Conservation (phyloP, 2,113 vertebrate genomes). For the Coracopsis vasa region DNA sequence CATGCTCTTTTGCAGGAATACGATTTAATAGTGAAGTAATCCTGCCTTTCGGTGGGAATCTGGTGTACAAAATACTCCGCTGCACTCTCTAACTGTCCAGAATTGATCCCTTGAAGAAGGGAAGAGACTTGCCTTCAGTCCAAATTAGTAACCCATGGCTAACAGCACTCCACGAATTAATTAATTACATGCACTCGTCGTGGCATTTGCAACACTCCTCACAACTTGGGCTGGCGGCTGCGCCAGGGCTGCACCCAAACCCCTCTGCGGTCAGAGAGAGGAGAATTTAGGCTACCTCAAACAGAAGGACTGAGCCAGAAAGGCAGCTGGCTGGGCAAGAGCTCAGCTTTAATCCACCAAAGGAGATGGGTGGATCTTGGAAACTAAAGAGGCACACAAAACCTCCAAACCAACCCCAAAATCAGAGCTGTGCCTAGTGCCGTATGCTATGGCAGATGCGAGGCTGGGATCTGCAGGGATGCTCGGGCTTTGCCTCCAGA, state of each 20-base stretch:
- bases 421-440: slow-evolving; percentile 10
- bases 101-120: slow-evolving; percentile 32
- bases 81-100: slow-evolving; percentile 7
- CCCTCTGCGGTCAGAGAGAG: background rate
- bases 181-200: slow-evolving; percentile 27
- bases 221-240: slow-evolving; percentile 29
- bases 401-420: background rate
- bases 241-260: slow-evolving; percentile 1
- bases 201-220: slow-evolving; percentile 33
- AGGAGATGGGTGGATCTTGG: background rate
- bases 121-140: background rate
- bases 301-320: background rate
- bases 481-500: background rate
- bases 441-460: slow-evolving; percentile 26
- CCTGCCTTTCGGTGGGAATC: slow-evolving; percentile 11
- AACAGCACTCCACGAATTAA: slow-evolving; percentile 28
- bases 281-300: background rate
- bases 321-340: background rate
- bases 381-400: background rate
- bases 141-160: slow-evolving; percentile 42
- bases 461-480: background rate
- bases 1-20: background rate
- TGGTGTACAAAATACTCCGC: background rate
- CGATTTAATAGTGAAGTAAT: slow-evolving; percentile 20
- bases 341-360: background rate